Evolutionary conservation across 2,797 vertebrate genomes (phyloP).

Genomic region (Sebastes goodei): DNA sequence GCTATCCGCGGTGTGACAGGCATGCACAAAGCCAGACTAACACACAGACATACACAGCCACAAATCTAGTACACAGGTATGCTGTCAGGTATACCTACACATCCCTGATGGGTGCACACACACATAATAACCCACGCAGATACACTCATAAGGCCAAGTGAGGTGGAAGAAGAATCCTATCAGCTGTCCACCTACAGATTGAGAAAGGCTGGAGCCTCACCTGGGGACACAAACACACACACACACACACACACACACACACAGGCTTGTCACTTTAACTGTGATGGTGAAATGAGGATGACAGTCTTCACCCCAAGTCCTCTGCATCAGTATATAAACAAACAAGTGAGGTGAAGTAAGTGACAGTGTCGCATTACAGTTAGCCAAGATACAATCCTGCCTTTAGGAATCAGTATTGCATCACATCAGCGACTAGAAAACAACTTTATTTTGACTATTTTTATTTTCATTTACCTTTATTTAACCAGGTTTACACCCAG

Average conservation of each 20-base stretch:
- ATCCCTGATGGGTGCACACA: slow-evolving; percentile 25
- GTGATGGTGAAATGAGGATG: slow-evolving; percentile 36
- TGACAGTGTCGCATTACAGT: slow-evolving; percentile 24
- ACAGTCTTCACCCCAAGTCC: slow-evolving; percentile 38
- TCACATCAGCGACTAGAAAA: neutral
- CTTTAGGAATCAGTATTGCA: neutral
- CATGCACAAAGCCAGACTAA: slow-evolving; percentile 36
- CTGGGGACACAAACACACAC: neutral
- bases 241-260: neutral
- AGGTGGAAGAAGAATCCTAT: slow-evolving; percentile 59
- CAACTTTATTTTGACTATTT: neutral
- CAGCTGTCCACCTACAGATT: slow-evolving; percentile 63
- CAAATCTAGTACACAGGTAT: slow-evolving; percentile 43
- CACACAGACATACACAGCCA: slow-evolving; percentile 39
- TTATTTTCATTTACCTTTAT: no score
- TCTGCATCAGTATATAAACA: slow-evolving; percentile 45
- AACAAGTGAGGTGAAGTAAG: slow-evolving; percentile 40
- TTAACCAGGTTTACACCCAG: no score
- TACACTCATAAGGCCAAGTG: slow-evolving; percentile 49
- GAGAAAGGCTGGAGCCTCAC: slow-evolving; percentile 34
- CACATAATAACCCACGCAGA: slow-evolving; percentile 42
- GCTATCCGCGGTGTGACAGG: slow-evolving; percentile 46
- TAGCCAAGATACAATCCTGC: neutral
- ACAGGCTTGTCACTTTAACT: neutral
- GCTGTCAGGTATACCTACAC: slow-evolving; percentile 45